Percentiles rank a stretch among this genome's conserved stretches.
Evolutionary conservation across 2,888 invertebrate species (phyloP).

Genomic region (Scelioninae gen. 2): DNA sequence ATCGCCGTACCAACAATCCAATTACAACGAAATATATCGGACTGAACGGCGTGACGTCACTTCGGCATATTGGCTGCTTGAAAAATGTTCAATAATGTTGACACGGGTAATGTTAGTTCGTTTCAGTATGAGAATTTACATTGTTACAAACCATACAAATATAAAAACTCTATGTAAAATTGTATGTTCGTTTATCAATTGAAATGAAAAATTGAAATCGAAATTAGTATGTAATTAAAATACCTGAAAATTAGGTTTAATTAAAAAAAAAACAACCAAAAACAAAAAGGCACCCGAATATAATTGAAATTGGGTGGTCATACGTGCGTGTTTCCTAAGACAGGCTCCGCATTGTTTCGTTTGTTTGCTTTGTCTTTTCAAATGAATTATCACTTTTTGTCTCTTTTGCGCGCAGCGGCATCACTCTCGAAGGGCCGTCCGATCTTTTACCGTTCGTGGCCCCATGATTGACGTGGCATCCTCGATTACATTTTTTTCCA

Average conservation of each 20-base stretch:
- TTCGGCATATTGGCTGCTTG: background rate
- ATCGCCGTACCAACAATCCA: background rate
- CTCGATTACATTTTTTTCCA: slow-evolving; percentile 31
- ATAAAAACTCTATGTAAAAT: too few species aligned
- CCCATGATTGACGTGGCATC: slow-evolving; percentile 49
- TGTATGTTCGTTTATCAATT: too few species aligned
- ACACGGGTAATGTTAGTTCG: slow-evolving; percentile 10
- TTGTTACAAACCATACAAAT: too few species aligned
- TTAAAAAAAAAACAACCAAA: slow-evolving; percentile 4
- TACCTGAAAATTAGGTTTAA: slow-evolving; percentile 25
- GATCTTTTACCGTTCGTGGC: slow-evolving; percentile 44
- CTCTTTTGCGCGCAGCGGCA: slow-evolving; percentile 39
- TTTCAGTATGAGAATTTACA: background rate
- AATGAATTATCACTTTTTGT: slow-evolving; percentile 36
- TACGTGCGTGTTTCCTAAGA: slow-evolving; percentile 37
- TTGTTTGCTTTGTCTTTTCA: slow-evolving; percentile 39
- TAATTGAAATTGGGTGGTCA: slow-evolving; percentile 47
- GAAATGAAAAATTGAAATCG: too few species aligned
- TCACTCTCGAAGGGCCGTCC: slow-evolving; percentile 39
- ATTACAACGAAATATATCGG: background rate
- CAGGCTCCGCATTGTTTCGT: slow-evolving; percentile 16
- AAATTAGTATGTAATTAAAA: slow-evolving; percentile 26
- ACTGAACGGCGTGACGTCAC: background rate
- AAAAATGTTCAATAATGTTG: slow-evolving; percentile 6
- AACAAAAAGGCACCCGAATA: slow-evolving; percentile 17